These are phyloP conservation scores for Buathra laborator DNA, from an alignment of 2,888 invertebrate genomes.

Conservation along the genomic window DNA sequence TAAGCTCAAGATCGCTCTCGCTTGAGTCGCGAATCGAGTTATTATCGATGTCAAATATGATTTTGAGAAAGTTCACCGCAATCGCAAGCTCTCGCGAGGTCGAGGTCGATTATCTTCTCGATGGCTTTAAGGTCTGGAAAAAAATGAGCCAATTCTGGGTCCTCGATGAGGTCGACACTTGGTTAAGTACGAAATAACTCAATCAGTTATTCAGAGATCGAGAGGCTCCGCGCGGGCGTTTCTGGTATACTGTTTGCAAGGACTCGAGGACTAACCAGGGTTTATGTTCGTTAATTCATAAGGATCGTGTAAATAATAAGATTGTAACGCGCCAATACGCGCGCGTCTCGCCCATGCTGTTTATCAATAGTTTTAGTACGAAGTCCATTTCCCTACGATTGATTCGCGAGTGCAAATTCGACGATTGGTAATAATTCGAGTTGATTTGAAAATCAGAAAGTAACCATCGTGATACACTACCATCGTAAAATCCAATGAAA, in stretches of 20 bases:
- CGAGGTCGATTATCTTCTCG: background rate
- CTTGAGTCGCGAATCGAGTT: background rate
- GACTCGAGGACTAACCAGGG: conserved; percentile 85
- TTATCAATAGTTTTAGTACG: conserved; percentile 51
- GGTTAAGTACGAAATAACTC: background rate
- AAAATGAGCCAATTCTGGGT: background rate
- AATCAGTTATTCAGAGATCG: conserved; percentile 40
- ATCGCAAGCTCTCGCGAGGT: background rate
- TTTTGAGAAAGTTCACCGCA: background rate
- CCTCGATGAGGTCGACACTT: conserved; percentile 1
- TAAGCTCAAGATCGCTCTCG: background rate
- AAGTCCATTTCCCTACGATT: background rate
- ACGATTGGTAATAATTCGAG: background rate
- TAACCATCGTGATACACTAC: background rate
- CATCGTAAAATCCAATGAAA: background rate
- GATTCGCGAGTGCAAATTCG: conserved; percentile 5
- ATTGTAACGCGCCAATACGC: conserved; percentile 44
- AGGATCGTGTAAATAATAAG: conserved; percentile 64
- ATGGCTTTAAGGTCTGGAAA: background rate
- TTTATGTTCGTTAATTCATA: conserved; percentile 78
- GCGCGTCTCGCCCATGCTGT: conserved; percentile 17
- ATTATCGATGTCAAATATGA: conserved; percentile 9
- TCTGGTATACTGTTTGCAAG: conserved; percentile 69
- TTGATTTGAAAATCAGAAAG: background rate
- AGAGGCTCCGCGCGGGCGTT: conserved; percentile 51